Evolutionary conservation across 2,797 vertebrate species (phyloP).

Genomic region (Adrianichthys oophorus): DNA sequence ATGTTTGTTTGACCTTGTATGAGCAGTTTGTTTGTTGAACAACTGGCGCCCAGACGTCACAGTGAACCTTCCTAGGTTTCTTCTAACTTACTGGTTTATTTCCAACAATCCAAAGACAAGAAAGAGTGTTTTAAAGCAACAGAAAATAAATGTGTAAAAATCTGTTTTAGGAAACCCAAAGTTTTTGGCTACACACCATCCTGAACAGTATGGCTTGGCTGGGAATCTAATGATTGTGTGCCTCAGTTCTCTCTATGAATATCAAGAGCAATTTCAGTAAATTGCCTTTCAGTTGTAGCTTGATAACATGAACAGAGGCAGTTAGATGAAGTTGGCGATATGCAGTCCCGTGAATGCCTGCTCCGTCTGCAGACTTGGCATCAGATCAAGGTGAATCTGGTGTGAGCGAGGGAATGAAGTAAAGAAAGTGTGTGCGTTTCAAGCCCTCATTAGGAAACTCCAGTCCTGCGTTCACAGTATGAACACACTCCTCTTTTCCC

Average conservation of each 20-base stretch:
- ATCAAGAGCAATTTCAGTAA: slow-evolving; percentile 39
- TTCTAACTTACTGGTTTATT: slow-evolving; percentile 16
- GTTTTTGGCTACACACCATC: slow-evolving; percentile 7
- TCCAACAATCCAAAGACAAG: slow-evolving; percentile 14
- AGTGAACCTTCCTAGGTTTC: slow-evolving; percentile 19
- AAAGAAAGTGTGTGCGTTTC: slow-evolving; percentile 68
- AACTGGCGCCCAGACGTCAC: slow-evolving; percentile 24
- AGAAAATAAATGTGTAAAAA: slow-evolving; percentile 3
- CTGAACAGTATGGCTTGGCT: slow-evolving; percentile 31
- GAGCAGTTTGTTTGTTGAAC: slow-evolving; percentile 45
- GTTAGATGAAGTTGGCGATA: slow-evolving; percentile 59
- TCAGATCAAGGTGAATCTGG: slow-evolving; percentile 82
- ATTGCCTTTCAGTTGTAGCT: slow-evolving; percentile 42
- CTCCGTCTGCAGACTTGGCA: slow-evolving; percentile 79
- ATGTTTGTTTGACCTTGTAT: slow-evolving; percentile 27
- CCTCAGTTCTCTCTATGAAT: slow-evolving; percentile 16
- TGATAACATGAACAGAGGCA: slow-evolving; percentile 44
- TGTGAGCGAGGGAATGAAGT: slow-evolving; percentile 57
- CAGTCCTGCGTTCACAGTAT: slow-evolving; percentile 79
- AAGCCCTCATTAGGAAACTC: slow-evolving; percentile 85
- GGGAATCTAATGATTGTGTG: slow-evolving; percentile 25
- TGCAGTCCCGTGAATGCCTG: slow-evolving; percentile 47
- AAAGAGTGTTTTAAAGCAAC: not conserved
- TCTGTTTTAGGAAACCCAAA: not conserved
- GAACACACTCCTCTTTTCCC: slow-evolving; percentile 81